Base-by-base conservation (phyloP, 2,113 vertebrate species). In the Thymallus thymallus region DNA sequence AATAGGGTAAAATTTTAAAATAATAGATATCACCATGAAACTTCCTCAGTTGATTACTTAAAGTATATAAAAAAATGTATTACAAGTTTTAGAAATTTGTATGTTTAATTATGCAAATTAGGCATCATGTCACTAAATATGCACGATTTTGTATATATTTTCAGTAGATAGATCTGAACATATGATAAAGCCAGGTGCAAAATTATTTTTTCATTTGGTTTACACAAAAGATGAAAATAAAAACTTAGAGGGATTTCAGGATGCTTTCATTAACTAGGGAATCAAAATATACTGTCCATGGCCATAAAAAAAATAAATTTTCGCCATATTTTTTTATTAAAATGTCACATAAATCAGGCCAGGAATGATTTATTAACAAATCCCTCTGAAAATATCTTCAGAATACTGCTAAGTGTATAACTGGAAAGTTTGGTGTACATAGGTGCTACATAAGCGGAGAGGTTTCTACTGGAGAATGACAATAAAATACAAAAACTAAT, bases 341-440 rank as follows among this genome's bases (percentile, higher is more conserved):
- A 60, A 72, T 72, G 51, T 60, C 32, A 41, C 30, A 73, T 73
- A 73, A 63, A 73, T 73, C 60, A 45, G 58, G 71, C 35, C 23
- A 45, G 22, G 29, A 73, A 73, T 63, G 55, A 63, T 73, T 45
- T 73, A 73, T 73, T 9, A 32, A 48, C 60, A 73, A 73, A 63
- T 23, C 60, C 71, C 20, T 63, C 60, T 45, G 58, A 45, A 73
- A 64, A 64, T 29, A 23, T 48, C 60, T 62, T 73, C 58, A 73
- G 30, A 63, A 63, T 73, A 64, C 24, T 23, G 22, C 16, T 64
- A 46, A 18, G 71, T 18, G 45, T 63, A 24, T 41, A 16, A 73
- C 60, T 73, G 30, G 71, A 63, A 73, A 48, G 71, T 73, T 63
- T 73, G 71, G 60, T 63, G 60, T 64, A 62, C n/a, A n/a, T n/a